Conservation (phyloP, 92 coral and sea anemone genomes). For the Parazoanthus darwini region DNA sequence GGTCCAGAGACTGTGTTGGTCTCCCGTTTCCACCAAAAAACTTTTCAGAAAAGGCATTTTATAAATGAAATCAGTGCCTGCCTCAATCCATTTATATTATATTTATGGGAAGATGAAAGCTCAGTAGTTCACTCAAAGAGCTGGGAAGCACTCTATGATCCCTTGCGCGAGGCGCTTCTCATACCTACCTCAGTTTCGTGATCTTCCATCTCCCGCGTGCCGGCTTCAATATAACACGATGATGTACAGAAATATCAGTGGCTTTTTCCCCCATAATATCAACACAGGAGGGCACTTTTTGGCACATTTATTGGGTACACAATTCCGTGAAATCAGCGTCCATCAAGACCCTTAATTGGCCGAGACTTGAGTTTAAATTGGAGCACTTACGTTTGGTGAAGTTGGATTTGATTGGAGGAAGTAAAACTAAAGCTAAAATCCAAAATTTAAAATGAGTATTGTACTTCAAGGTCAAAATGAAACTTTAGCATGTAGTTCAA, state of each 20-base stretch:
- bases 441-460: too few species aligned
- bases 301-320: too few species aligned
- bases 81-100: not conserved
- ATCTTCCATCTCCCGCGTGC: not conserved
- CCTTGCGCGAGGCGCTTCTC: not conserved
- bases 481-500: too few species aligned
- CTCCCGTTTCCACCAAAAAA: not conserved
- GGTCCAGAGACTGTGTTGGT: conserved; percentile 2
- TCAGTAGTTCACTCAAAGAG: not conserved
- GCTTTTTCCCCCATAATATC: too few species aligned
- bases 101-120: not conserved
- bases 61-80: not conserved
- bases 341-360: too few species aligned
- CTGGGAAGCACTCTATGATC: conserved; percentile 6
- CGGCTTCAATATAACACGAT: not conserved
- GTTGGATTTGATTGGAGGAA: too few species aligned
- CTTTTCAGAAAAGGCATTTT: not conserved
- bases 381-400: too few species aligned
- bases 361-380: too few species aligned
- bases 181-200: not conserved
- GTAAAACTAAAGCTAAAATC: too few species aligned
- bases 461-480: too few species aligned
- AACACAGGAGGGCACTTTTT: too few species aligned
- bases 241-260: not conserved
- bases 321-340: too few species aligned